Evolutionary conservation across 2,888 invertebrate genomes (phyloP), one percentile per base, ranked within the genome.

Genomic region (Eueremaeus valkanovi): DNA sequence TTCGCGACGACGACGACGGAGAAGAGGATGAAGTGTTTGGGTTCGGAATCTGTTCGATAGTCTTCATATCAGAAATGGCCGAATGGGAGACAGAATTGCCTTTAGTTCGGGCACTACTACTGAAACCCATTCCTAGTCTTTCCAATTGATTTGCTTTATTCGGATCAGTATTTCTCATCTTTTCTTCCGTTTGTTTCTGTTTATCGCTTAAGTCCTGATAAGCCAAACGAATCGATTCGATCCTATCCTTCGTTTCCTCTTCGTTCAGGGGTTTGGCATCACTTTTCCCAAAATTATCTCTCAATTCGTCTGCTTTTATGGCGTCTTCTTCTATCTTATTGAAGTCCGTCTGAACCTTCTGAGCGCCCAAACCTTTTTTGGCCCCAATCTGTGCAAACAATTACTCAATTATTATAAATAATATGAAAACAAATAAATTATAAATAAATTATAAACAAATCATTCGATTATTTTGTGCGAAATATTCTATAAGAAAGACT

Each of bases 281-380:
- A 45, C 27, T 58, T 13, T 82, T 80, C 75, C 85, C 85, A 49
- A 84, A 85, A 36, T 83, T 82, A 85, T 83, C 84, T 82, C 88
- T 88, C 70, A 90, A 87, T 83, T 92, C 91, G 84, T 94, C 92
- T 2, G 91, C 89, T 84, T 92, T 87, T 81, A 90, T 90, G 8
- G 95, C 96, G 81, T 92, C 91, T 79, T 90, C 89, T 85, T 98
- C 97, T 77, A 98, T 89, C 82, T 95, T 96, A 24, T 92, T 92
- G 84, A 99, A 99, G 85, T 97, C 94, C 3, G 94, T 89, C 81
- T 91, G 91, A 33, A 98, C 94, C 83, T 93, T 92, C 73, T 94
- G 95, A 21, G 98, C 99, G 72, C 98, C 98, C 74, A 98, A 85
- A 55, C 91, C 89, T 79, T 93, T 95, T 79, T 92, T 93, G 0